Base-by-base conservation (phyloP, 2,797 vertebrate species). In the Ficedula albicollis region DNA sequence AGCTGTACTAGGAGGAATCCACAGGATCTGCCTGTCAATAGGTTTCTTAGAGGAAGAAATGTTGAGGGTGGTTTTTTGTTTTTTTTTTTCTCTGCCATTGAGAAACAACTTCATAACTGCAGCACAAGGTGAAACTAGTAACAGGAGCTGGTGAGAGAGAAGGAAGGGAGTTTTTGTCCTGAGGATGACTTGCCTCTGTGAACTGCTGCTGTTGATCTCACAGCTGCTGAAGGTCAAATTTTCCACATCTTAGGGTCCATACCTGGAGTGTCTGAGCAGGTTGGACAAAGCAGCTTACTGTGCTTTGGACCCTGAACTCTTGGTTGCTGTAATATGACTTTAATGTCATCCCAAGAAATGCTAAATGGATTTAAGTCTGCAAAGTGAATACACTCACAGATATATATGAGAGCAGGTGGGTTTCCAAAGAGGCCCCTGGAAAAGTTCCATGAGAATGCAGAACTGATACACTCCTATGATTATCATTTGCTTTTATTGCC, bases 11-110 rank as follows among this genome's bases (percentile, higher is more conserved):
- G 96, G 95, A 97, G 96, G 97, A 98, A 97, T 94, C 96, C 92
- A 89, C 95, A 97, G 98, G 98, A 97, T 98, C 97, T 97, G 97
- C 79, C 97, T 97, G 98, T 98, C 98, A 97, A 98, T 98, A 98
- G 92, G 90, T 91, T 98, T 98, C 97, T 97, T 97, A 97, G 89
- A 96, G 95, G 90, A 97, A 97, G 91, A 97, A 97, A 84, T 43
- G 95, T 86, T 69, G 78, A 54, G 39, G 41, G 7, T 59, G 4
- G 2, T 43, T 54, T 83, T 49, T 54, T 17, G 56, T 26, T 80
- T 43, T 62, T 64, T 56, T 41, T 49, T 92, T 87, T 89, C 89
- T 68, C 67, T 94, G 79, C 84, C 90, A 60, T 78, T 95, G 94
- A 97, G 96, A 95, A 92, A 94, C 94, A 97, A 95, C 97, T 97